phyloP scores from a whole-genome alignment of 2,113 vertebrate genomes.

The Caranx ignobilis region DNA sequence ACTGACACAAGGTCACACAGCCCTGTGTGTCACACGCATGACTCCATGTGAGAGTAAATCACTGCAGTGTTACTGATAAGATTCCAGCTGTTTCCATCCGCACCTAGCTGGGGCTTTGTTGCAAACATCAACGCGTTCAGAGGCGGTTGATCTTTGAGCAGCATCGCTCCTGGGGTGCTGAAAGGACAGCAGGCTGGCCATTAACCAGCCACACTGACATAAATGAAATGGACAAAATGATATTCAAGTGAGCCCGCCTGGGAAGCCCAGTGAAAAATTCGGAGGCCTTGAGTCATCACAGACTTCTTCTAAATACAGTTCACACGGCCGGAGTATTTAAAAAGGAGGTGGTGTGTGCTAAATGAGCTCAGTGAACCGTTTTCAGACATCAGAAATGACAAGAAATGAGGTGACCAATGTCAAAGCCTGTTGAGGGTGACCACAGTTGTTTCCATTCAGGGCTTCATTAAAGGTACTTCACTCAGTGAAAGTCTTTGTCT shows the following conservation, averaged over 20 bases:
- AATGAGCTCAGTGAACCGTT: neutral
- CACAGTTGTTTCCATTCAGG: neutral
- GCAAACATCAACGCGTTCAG: neutral
- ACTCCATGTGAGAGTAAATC: slow-evolving; percentile 33
- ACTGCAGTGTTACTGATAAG: neutral
- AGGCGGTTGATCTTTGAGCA: neutral
- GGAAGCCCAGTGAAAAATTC: too few relatives aligned
- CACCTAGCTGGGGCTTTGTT: neutral
- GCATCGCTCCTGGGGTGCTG: neutral
- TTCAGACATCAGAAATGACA: neutral
- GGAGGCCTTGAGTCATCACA: neutral
- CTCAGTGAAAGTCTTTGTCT: slow-evolving; percentile 1
- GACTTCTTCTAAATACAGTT: neutral
- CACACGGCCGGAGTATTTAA: neutral
- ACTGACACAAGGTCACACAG: slow-evolving; percentile 25
- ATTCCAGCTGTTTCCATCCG: neutral
- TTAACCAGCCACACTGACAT: neutral
- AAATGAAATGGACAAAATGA: too few relatives aligned
- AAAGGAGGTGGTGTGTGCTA: neutral
- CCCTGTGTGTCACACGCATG: slow-evolving; percentile 8
- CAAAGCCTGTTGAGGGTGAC: neutral
- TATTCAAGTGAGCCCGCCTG: too few relatives aligned
- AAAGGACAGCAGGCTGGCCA: slow-evolving; percentile 5
- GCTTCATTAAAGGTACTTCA: slow-evolving; percentile 1
- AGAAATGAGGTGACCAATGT: neutral